These are phyloP conservation scores for Chloromyia formosa DNA, from an alignment of 2,888 invertebrate species.

Conservation along the genomic window DNA sequence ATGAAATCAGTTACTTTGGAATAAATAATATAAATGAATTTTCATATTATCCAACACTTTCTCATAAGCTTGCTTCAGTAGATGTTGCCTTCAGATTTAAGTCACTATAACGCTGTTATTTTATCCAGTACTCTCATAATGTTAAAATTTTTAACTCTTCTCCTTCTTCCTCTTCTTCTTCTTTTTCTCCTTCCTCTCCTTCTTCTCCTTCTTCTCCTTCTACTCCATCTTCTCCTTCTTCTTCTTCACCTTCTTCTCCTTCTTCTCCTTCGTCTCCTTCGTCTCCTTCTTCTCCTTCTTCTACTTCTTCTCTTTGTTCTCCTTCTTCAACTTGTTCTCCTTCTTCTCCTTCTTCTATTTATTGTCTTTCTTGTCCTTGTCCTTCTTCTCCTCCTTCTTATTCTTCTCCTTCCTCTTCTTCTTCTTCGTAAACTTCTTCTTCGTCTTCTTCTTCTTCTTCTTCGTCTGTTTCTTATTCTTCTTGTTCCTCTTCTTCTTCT, in stretches of 20 bases:
- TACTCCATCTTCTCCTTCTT: slow-evolving; percentile 8
- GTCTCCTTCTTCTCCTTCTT: slow-evolving; percentile 12
- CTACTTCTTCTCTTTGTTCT: slow-evolving; percentile 1
- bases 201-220: slow-evolving; percentile 16
- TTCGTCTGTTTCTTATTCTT: background rate
- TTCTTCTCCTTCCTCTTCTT: background rate
- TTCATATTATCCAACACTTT: too few relatives aligned
- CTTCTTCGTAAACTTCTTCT: background rate
- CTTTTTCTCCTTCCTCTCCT: too few relatives aligned
- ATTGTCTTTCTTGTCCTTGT: background rate
- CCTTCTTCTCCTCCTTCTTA: slow-evolving; percentile 15
- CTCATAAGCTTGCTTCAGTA: too few relatives aligned
- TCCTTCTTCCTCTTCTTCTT: too few relatives aligned
- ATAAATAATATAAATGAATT: too few relatives aligned
- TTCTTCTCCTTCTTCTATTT: slow-evolving; percentile 7
- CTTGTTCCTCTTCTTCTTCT: background rate
- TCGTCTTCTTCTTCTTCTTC: background rate
- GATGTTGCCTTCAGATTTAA: too few relatives aligned
- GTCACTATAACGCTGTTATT: too few relatives aligned
- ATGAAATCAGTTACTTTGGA: too few relatives aligned
- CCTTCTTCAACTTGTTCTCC: slow-evolving; percentile 4
- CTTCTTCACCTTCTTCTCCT: slow-evolving; percentile 13
- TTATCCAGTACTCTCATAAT: too few relatives aligned
- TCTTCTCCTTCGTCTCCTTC: slow-evolving; percentile 11
- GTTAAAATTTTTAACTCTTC: too few relatives aligned